These are phyloP conservation scores for Cristatella mucedo DNA, from an alignment of 2,888 invertebrate genomes.

Conservation along the genomic window DNA sequence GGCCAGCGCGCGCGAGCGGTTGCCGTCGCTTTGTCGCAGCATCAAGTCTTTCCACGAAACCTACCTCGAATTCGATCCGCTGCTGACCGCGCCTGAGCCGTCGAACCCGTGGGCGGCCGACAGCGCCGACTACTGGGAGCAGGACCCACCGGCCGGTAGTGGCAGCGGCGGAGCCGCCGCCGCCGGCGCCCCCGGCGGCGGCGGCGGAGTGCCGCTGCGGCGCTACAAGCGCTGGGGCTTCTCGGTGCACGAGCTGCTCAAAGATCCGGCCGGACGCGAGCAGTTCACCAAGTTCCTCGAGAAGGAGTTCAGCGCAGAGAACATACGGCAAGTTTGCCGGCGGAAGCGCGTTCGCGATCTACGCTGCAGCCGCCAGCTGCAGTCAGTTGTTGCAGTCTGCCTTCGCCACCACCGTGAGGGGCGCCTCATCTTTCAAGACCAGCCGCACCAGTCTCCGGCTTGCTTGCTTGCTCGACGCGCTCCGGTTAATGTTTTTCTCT, in stretches of 20 bases:
- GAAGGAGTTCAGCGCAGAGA: constrained; percentile 97
- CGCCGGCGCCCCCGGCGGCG: constrained; percentile 69
- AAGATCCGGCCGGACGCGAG: constrained; percentile 84
- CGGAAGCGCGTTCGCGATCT: constrained; percentile 6
- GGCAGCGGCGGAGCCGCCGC: constrained; percentile 6
- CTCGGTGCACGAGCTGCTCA: constrained; percentile 77
- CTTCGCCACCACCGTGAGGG: constrained; percentile 12
- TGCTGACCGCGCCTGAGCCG: constrained; percentile 76
- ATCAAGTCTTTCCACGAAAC: constrained; percentile 76
- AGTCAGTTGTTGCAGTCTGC: not conserved
- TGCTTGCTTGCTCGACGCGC: too few species aligned
- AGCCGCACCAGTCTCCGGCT: too few species aligned
- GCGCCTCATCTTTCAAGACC: not conserved
- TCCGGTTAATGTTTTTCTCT: too few species aligned
- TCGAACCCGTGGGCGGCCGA: constrained; percentile 95
- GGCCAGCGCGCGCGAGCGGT: too few species aligned
- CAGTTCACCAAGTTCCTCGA: constrained; percentile 88
- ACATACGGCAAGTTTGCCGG: constrained; percentile 85
- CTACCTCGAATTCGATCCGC: constrained; percentile 87
- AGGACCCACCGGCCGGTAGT: constrained; percentile 44
- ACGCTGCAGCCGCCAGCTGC: not conserved
- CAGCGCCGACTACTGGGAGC: constrained; percentile 90
- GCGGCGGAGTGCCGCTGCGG: constrained; percentile 8
- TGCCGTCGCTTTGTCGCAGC: constrained; percentile 17
- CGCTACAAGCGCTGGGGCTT: constrained; percentile 66